Conservation (phyloP, 2,888 invertebrate species). For the Oligia strigilis region DNA sequence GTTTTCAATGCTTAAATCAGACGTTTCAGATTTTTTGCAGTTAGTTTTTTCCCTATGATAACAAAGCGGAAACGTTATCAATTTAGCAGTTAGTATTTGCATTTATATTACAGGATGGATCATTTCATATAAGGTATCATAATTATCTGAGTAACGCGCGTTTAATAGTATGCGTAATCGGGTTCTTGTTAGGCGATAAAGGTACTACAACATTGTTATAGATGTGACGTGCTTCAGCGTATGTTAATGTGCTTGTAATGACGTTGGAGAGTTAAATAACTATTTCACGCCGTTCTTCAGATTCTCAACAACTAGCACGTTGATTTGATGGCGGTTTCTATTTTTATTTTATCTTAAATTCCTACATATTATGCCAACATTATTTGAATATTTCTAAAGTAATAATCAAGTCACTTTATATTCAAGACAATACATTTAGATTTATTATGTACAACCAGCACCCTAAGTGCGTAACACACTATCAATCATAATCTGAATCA, state of each 20-base stretch:
- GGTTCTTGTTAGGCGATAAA: conserved; percentile 29
- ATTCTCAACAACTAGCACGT: conserved; percentile 19
- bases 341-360: conserved; percentile 21
- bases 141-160: neutral
- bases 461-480: neutral
- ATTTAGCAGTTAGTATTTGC: conserved; percentile 38
- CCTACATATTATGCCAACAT: neutral
- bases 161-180: conserved; percentile 29
- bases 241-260: conserved; percentile 29
- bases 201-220: conserved; percentile 37
- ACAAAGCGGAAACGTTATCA: conserved; percentile 38
- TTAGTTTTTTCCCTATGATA: conserved; percentile 17
- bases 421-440: neutral
- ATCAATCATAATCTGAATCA: neutral
- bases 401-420: neutral
- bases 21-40: conserved; percentile 31
- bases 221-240: conserved; percentile 33
- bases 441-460: neutral
- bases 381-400: conserved; percentile 6
- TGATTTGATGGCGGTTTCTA: conserved; percentile 7
- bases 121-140: conserved; percentile 16
- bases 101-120: conserved; percentile 24
- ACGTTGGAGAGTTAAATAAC: conserved; percentile 23
- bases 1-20: conserved; percentile 33
- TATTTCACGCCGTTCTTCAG: conserved; percentile 30